Evolutionary conservation across 2,113 vertebrate genomes (phyloP).

Genomic region (Ochotona princeps): DNA sequence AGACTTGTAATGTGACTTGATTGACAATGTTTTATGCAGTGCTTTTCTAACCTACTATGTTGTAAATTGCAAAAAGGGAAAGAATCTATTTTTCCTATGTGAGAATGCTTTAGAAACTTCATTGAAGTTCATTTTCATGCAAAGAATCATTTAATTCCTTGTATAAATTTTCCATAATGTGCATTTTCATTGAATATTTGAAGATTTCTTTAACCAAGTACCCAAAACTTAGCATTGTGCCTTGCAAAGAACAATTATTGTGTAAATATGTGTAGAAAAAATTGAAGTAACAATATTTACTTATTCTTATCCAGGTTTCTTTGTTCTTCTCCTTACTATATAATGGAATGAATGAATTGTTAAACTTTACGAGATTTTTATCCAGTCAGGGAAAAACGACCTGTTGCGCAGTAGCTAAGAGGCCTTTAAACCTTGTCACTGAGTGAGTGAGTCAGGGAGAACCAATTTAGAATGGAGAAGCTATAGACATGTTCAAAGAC

Average conservation of each 20-base stretch:
- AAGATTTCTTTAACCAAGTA: not conserved
- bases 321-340: not conserved
- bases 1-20: constrained; percentile 11
- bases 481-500: no score
- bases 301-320: not conserved
- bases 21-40: not conserved
- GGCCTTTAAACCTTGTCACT: not conserved
- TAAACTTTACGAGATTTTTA: not conserved
- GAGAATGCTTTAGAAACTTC: no score
- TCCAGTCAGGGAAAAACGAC: constrained; percentile 2
- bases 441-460: not conserved
- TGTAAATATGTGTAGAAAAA: not conserved
- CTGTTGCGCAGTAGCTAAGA: constrained; percentile 13
- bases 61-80: not conserved
- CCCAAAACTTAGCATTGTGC: not conserved
- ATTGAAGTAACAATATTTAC: accelerated
- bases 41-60: not conserved
- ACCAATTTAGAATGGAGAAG: not conserved
- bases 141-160: no score
- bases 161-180: no score
- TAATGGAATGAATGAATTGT: not conserved
- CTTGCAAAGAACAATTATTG: not conserved
- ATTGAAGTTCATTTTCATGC: no score
- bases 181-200: no score
- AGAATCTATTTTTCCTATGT: not conserved